phyloP scores from a whole-genome alignment of 2,113 vertebrate species.

The Paramisgurnus dabryanus region DNA sequence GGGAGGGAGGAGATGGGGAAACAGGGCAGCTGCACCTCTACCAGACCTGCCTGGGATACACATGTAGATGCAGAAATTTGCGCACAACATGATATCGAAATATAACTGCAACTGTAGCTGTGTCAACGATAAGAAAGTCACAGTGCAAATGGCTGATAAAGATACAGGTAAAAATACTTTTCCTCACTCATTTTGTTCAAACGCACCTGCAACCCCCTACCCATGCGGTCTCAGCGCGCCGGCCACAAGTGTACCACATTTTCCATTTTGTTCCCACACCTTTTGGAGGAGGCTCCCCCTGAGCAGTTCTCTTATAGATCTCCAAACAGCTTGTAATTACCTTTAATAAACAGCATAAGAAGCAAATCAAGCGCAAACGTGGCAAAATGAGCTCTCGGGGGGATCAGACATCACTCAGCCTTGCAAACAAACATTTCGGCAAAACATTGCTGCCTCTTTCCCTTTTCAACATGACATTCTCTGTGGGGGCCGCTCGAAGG shows the following conservation, averaged over 20 bases:
- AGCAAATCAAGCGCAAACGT: slow-evolving; percentile 81
- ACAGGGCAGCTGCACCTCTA: slow-evolving; percentile 45
- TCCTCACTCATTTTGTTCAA: neutral
- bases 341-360: slow-evolving; percentile 83
- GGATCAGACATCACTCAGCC: slow-evolving; percentile 65
- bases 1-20: slow-evolving; percentile 27
- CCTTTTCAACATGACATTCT: slow-evolving; percentile 46
- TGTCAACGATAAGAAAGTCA: neutral
- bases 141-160: neutral
- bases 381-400: slow-evolving; percentile 80
- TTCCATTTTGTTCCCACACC: slow-evolving; percentile 61
- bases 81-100: neutral
- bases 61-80: neutral
- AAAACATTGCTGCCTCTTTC: slow-evolving; percentile 51
- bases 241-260: slow-evolving; percentile 52
- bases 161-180: neutral
- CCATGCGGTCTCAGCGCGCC: slow-evolving; percentile 24
- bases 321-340: slow-evolving; percentile 86
- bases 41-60: slow-evolving; percentile 28
- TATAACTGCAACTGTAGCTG: neutral
- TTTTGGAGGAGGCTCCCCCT: slow-evolving; percentile 57
- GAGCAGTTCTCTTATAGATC: slow-evolving; percentile 71
- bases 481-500: slow-evolving; percentile 24
- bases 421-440: slow-evolving; percentile 63
- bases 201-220: slow-evolving; percentile 32